Evolutionary conservation across 2,888 invertebrate genomes (phyloP), one percentile per base, ranked within the genome.

Genomic region (Melinaea menophilus): DNA sequence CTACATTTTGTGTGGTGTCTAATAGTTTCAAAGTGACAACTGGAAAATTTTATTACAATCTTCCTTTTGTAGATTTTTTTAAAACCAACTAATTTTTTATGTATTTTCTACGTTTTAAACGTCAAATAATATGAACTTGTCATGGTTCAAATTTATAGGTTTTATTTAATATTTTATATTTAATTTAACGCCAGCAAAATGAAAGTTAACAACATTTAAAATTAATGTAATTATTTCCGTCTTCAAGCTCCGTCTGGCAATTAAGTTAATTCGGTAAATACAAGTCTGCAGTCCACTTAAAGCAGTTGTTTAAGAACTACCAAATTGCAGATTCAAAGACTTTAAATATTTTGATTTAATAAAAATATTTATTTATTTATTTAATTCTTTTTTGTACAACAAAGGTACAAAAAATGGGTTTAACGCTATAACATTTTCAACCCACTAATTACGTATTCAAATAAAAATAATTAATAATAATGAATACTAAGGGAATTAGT

Each of bases 231-330:
- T 61, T 58, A 64, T 64, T 64, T 61, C 58, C 51, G 56, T 56
- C 46, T 45, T 56, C 48, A 61, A 59, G 55, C 59, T 55, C 55
- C 51, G 51, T 51, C 51, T 31, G 31, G 51, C 31, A 67, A 68
- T 62, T 56, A 57, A 68, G 64, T 71, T 66, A 69, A 55, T 63
- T 61, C 60, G 51, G 61, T 68, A 66, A 68, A 64, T 65, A 64
- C 63, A 22, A 63, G 47, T 54, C 65, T 56, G 56, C 61, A 62
- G 67, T 65, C 62, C 61, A 58, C 62, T 65, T 61, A 63, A 65
- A 56, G 60, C 62, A 48, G 62, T 67, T 58, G 65, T 60, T 61
- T 65, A 67, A 61, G 65, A 62, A 61, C 65, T 61, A 67, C 60
- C 56, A 58, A 67, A 65, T 61, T 67, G 47, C 56, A 31, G 31